Conservation (phyloP, 2,888 invertebrate species). For the Agrochola lota region DNA sequence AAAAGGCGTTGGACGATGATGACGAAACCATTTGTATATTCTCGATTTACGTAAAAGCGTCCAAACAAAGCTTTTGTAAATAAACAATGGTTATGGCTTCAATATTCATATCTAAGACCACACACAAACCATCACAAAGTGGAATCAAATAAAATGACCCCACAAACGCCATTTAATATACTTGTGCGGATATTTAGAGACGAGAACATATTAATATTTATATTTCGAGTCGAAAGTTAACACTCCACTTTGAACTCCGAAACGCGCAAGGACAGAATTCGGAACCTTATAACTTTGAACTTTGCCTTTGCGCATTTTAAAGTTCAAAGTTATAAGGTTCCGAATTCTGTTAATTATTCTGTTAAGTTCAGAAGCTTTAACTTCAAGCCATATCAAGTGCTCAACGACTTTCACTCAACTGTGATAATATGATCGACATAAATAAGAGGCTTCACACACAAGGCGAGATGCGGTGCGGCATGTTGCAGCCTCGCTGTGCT, state of each 20-base stretch:
- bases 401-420: background rate
- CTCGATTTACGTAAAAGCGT: background rate
- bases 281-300: slow-evolving; percentile 14
- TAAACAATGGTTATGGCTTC: slow-evolving; percentile 10
- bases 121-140: slow-evolving; percentile 20
- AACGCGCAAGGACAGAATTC: background rate
- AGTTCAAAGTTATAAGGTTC: too few relatives aligned
- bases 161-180: slow-evolving; percentile 13
- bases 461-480: background rate
- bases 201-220: slow-evolving; percentile 4
- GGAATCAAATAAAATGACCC: slow-evolving; percentile 32
- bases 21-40: background rate
- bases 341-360: too few relatives aligned
- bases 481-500: background rate
- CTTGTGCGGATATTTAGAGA: slow-evolving; percentile 4
- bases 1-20: background rate
- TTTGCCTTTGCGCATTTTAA: too few relatives aligned
- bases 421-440: slow-evolving; percentile 7
- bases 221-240: slow-evolving; percentile 12
- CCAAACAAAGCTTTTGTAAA: background rate
- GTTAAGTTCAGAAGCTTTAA: too few relatives aligned
- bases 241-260: background rate
- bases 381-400: slow-evolving; percentile 1
- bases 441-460: background rate
- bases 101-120: slow-evolving; percentile 39